Evolutionary conservation across 2,797 vertebrate species (phyloP).

Genomic region (Gymnodraco acuticeps): DNA sequence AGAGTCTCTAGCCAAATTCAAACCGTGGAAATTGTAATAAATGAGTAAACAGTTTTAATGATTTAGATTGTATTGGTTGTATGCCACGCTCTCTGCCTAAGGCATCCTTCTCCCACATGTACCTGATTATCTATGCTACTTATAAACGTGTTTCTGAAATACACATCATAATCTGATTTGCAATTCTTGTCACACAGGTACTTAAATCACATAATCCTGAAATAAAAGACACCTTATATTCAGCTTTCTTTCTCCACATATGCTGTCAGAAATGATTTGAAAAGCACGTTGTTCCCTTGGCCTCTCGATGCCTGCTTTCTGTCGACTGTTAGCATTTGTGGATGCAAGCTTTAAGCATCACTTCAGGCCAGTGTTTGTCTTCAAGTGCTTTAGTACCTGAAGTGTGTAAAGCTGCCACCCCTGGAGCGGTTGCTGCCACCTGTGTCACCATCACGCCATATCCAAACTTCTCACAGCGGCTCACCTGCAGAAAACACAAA

Average conservation of each 20-base stretch:
- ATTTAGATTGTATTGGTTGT: neutral
- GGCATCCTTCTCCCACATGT: neutral
- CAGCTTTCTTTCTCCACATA: conserved; percentile 19
- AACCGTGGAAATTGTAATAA: neutral
- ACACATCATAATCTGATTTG: neutral
- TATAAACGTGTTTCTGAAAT: neutral
- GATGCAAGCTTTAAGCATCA: neutral
- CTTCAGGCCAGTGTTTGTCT: conserved; percentile 28
- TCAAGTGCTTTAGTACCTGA: conserved; percentile 85
- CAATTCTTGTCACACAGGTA: neutral
- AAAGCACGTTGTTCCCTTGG: conserved; percentile 9
- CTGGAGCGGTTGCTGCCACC: conserved; percentile 90
- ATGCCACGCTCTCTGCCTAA: neutral
- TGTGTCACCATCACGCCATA: conserved; percentile 93
- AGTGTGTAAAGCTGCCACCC: conserved; percentile 86
- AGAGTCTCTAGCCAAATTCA: neutral
- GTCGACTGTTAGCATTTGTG: too few relatives aligned
- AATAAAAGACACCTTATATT: neutral
- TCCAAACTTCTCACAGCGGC: conserved; percentile 91
- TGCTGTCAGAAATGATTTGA: conserved; percentile 1
- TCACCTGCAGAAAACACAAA: conserved; percentile 81
- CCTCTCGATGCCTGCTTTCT: neutral
- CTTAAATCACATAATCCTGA: neutral
- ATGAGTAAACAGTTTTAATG: neutral
- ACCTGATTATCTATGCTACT: neutral